Evolutionary conservation across 1,140 invertebrate genomes (phyloP), one percentile per base, ranked within the genome.

Genomic region (Eubasilissa regina): DNA sequence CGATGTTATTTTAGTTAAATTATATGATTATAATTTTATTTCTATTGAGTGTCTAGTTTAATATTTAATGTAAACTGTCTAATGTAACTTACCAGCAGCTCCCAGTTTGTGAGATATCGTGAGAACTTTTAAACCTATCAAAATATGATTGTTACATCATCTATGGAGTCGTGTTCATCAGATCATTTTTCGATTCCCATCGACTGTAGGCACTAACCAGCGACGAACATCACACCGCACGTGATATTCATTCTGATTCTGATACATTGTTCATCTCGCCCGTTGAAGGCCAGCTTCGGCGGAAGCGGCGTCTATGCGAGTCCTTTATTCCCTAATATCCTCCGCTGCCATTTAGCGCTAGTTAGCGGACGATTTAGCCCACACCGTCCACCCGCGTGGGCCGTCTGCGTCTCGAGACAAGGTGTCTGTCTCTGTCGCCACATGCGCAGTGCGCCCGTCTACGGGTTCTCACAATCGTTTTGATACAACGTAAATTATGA

Each of bases 311-410:
- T 21, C 66, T 3, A 15, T 15, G 25, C 66, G 15, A 25, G 17
- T 70, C 47, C 64, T 70, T 70, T 70, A 53, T 70, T 70, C 66
- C 17, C 10, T 45, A 70, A 70, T 70, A 21, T 70, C 47, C 47
- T 35, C 47, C 25, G 25, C 25, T 1, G 25, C 66, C 66, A 70
- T 47, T 1, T 0, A 17, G 4, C 17, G 0, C 35, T 25, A 11
- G 58, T 10, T 21, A 64, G 21, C 25, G 19, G 55, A 15, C 21
- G 55, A 4, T 6, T 6, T 6, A 6, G 25, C 25, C 25, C 25
- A 6, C 48, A 8, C 48, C 48, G n/a, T 3, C n/a, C 48, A 51
- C 48, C 48, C 4, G 1, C 7, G 53, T 56, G 7, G n/a, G 15
- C 53, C 15, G 53, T 3, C 53, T 51, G 48, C n/a, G n/a, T n/a